Base-by-base conservation (phyloP, 2,888 invertebrate species). In the Prosopocoilus inquinatus region DNA sequence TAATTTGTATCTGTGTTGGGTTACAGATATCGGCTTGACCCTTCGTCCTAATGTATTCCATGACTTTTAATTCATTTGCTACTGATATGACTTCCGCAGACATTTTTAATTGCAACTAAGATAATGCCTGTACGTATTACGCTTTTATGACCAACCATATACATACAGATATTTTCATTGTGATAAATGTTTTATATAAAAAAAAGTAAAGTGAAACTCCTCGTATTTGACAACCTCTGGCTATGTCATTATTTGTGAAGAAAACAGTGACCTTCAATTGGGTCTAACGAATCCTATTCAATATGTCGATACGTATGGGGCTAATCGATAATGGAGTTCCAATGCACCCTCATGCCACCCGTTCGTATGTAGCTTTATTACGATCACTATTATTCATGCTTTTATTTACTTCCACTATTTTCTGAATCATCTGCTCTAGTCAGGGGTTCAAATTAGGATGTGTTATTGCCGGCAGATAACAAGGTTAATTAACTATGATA, bases 1-100 rank as follows among this genome's bases (percentile, higher is more conserved):
- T 84, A 85, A 85, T 85, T 84, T 82, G 82, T 82, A 84, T 84
- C 84, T 75, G 77, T 61, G 80, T 80, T 70, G 64, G 79, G 79
- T 79, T 78, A 81, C 71, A 68, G 73, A 68, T 73, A 75, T 75
- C 75, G 68, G 74, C 72, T 74, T 76, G 77, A 76, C 76, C 75
- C 75, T 73, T 67, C 63, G 63, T 64, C 63, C 66, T 74, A 73
- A 75, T 74, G 64, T 73, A 75, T 75, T 75, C 71, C 63, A 69
- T 69, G 68, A 70, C 72, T 71, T 72, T 69, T 71, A 72, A 71
- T 72, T 71, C 67, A 71, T 70, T 69, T 68, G 58, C 65, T 55
- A 50, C 59, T 59, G 56, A 53, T 55, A 41, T 41, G 12, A 41
- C 41, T 41, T 38, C 38, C 38, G 9, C 11, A 38, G 38, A 38